A percentile compares a stretch with the other conserved stretches of the same genome.
Conservation (phyloP, 1,140 invertebrate species). For the Scaptodrosophila lebanonensis region DNA sequence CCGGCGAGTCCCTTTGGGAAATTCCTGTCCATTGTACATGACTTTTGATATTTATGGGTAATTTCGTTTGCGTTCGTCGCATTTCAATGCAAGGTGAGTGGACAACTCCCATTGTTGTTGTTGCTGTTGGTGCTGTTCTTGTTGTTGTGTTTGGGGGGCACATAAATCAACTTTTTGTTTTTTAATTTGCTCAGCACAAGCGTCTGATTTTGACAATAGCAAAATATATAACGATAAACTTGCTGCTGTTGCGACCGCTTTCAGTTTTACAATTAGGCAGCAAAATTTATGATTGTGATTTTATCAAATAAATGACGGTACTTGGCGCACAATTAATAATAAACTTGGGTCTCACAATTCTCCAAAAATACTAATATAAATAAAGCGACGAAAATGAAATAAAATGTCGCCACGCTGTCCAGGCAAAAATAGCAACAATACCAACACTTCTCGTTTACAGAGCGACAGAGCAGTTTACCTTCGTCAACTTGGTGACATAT, state of each 20-base stretch:
- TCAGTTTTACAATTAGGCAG: conserved; percentile 69
- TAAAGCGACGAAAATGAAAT: conserved; percentile 16
- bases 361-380: neutral
- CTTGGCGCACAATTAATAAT: conserved; percentile 73
- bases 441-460: no score
- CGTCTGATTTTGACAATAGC: conserved; percentile 64
- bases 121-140: conserved; percentile 64
- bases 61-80: conserved; percentile 69
- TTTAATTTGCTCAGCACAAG: conserved; percentile 59
- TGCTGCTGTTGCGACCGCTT: conserved; percentile 47
- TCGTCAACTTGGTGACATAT: conserved; percentile 72
- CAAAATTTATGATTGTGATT: conserved; percentile 68
- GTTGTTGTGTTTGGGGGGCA: conserved; percentile 51
- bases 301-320: conserved; percentile 70
- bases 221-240: conserved; percentile 37
- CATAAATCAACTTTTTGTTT: conserved; percentile 75
- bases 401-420: conserved; percentile 37
- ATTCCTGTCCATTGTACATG: conserved; percentile 75
- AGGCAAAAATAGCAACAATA: conserved; percentile 17
- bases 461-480: conserved; percentile 52
- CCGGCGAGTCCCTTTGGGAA: conserved; percentile 50
- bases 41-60: conserved; percentile 75
- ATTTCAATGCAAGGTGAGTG: conserved; percentile 66
- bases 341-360: conserved; percentile 28
- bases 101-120: no score